phyloP scores from a whole-genome alignment of 2,888 invertebrate genomes.

The Caenorhabditis drosophilae region DNA sequence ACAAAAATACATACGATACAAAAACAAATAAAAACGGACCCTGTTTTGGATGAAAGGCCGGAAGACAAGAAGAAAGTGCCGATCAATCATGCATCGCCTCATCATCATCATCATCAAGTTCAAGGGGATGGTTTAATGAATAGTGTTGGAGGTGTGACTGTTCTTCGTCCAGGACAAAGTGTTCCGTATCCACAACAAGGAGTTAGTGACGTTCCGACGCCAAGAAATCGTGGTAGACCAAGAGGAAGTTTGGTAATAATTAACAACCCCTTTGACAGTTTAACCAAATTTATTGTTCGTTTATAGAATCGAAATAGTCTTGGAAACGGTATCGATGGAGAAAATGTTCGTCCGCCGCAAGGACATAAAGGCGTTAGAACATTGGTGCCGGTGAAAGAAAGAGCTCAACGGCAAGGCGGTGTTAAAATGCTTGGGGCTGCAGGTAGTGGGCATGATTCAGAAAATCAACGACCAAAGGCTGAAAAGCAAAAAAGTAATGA shows the following conservation, averaged over 20 bases:
- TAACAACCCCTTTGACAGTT: neutral
- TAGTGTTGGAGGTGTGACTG: too few relatives aligned
- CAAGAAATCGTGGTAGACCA: constrained; percentile 19
- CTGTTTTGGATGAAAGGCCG: too few relatives aligned
- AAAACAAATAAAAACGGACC: neutral
- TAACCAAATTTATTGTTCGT: neutral
- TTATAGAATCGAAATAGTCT: neutral
- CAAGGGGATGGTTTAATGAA: too few relatives aligned
- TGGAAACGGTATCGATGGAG: neutral
- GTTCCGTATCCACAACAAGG: neutral
- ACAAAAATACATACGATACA: neutral
- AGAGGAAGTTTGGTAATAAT: constrained; percentile 10
- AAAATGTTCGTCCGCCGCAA: neutral
- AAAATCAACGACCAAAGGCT: too few relatives aligned
- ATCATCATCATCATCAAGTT: too few relatives aligned
- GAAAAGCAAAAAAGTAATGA: neutral
- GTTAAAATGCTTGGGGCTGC: too few relatives aligned
- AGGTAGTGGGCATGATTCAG: too few relatives aligned
- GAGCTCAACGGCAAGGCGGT: neutral
- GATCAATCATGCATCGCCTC: too few relatives aligned
- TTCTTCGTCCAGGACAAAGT: too few relatives aligned
- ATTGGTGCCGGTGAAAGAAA: constrained; percentile 6
- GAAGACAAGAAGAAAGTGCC: too few relatives aligned
- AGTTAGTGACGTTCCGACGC: neutral
- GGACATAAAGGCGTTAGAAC: constrained; percentile 23